Base-by-base conservation (phyloP, 2,797 vertebrate genomes). In the Typhlichthys eigenmanni region DNA sequence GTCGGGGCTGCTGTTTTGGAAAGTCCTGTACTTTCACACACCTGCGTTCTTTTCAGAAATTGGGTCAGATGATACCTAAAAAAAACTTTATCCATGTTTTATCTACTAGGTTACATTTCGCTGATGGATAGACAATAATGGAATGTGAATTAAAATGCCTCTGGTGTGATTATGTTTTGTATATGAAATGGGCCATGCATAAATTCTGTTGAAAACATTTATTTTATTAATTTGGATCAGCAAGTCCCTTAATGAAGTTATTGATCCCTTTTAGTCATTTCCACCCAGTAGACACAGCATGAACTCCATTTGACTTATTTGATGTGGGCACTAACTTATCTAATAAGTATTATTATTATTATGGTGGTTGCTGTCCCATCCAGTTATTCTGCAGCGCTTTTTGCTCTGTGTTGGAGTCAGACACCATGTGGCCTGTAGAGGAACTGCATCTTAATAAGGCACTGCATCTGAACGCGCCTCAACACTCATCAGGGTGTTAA, bases 51-150 rank as follows among this genome's bases (percentile, higher is more conserved):
- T n/a, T 45, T 7, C 52, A 29, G 11, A 58, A 58, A 66, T 17
- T 52, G 56, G 64, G 64, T 66, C 64, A 66, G 64, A 48, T 52
- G 64, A 66, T 58, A 32, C 38, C 13, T 13, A 14, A 7, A 43
- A 17, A 24, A 58, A 46, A 29, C 14, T 32, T 38, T 38, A 6
- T 38, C 8, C 8, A 9, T 38, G 24, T 38, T 38, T 38, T 38
- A 38, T 38, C 34, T 9, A 38, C 5, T 38, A 6, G 34, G 34
- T 38, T 38, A 38, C 34, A 46, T 49, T 53, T 64, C 54, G 38
- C 9, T 19, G 24, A 48, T 8, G 8, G 11, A 46, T 55, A 34
- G 34, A 12, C 10, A 34, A 34, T 38, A 55, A 17, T 56, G 46
- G 19, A 34, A 19, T 10, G 46, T 14, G 10, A 43, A 16, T 52